Percentiles rank a stretch among this genome's conserved stretches.
Conservation (phyloP, 2,797 vertebrate genomes). For the Danionella dracula region DNA sequence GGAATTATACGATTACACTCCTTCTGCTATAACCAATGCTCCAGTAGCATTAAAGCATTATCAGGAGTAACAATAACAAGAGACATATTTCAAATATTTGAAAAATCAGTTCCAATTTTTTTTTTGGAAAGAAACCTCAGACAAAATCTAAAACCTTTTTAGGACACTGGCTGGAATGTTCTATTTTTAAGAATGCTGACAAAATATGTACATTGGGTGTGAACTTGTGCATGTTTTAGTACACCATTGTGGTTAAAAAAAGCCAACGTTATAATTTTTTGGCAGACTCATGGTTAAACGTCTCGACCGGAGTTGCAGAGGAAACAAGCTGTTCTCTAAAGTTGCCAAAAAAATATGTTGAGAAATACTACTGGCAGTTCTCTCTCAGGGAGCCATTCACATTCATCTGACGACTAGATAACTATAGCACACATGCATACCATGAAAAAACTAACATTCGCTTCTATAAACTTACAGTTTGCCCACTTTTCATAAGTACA, state of each 20-base stretch:
- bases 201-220: neutral
- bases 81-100: too few relatives aligned
- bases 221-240: neutral
- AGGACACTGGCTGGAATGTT: neutral
- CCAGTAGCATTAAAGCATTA: too few relatives aligned
- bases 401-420: neutral
- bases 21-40: too few relatives aligned
- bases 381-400: neutral
- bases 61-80: too few relatives aligned
- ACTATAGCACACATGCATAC: too few relatives aligned
- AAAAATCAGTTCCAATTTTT: too few relatives aligned
- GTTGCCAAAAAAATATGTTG: constrained; percentile 8
- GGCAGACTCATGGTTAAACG: neutral
- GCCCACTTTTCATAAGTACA: neutral
- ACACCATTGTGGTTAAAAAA: neutral
- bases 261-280: neutral
- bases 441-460: too few relatives aligned
- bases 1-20: too few relatives aligned
- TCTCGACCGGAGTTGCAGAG: neutral
- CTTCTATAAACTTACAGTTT: too few relatives aligned
- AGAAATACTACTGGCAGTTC: constrained; percentile 18
- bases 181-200: neutral
- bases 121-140: neutral
- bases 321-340: constrained; percentile 26
- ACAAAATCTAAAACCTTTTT: neutral